Conservation (phyloP, 2,888 invertebrate genomes). For the Neoscelio sp. region DNA sequence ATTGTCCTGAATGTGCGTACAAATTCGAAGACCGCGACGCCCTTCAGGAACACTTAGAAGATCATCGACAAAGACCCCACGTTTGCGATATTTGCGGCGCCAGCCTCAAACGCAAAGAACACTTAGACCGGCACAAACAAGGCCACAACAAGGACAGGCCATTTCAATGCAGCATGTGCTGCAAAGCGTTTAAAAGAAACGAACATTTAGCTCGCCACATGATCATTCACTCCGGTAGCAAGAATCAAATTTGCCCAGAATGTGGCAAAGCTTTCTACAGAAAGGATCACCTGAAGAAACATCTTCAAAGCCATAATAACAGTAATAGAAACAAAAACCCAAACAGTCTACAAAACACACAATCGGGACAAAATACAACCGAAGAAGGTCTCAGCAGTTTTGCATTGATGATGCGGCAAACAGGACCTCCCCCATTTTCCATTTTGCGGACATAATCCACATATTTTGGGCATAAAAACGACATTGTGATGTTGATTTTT, state of each 20-base stretch:
- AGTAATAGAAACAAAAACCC: conserved; percentile 87
- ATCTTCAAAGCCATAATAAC: conserved; percentile 90
- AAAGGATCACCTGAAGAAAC: conserved; percentile 92
- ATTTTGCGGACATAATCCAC: conserved; percentile 78
- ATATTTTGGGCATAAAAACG: conserved; percentile 22
- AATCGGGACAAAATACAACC: conserved; percentile 77
- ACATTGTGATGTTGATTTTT: conserved; percentile 11
- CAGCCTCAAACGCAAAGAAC: conserved; percentile 91
- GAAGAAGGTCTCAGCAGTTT: conserved; percentile 78
- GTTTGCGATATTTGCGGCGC: conserved; percentile 92
- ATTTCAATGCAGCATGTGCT: conserved; percentile 90
- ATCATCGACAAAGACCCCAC: conserved; percentile 91
- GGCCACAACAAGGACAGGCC: conserved; percentile 93
- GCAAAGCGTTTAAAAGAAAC: conserved; percentile 92
- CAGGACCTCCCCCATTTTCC: conserved; percentile 80
- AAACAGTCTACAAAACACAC: conserved; percentile 82
- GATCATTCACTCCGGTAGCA: conserved; percentile 93
- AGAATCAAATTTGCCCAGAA: conserved; percentile 90
- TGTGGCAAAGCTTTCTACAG: conserved; percentile 90
- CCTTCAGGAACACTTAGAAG: conserved; percentile 88
- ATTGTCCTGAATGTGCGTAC: conserved; percentile 81
- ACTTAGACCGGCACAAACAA: conserved; percentile 90
- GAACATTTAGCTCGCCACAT: conserved; percentile 93
- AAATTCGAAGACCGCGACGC: conserved; percentile 79
- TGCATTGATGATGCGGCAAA: conserved; percentile 80